Base-by-base conservation (phyloP, 2,888 invertebrate genomes). In the Caenorhabditis macrosperma region DNA sequence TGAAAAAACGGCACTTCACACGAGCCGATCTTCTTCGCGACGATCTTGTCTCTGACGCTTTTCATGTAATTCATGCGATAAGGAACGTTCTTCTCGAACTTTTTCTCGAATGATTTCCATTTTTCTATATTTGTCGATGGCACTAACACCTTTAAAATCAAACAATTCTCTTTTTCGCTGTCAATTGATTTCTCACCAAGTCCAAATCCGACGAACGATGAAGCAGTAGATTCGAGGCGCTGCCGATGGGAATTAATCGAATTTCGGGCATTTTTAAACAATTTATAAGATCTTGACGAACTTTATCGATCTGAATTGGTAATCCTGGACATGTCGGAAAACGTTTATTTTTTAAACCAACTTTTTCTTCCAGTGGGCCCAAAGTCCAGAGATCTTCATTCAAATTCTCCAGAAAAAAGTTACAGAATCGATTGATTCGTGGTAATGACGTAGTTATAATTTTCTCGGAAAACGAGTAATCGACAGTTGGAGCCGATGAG, bases 141-240 rank as follows among this genome's bases (percentile, higher is more conserved):
- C 1, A 78, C 55, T 1, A 78, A 26, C 6, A 78, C 78, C 78
- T 78, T n/a, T n/a, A n/a, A n/a, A n/a, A n/a, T n/a, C n/a, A 35
- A 24, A 41, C 33, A 35, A 6, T 20, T 55, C 20, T 46, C 20
- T 46, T 46, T 22, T 46, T 17, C 20, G 12, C 46, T 9, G 9
- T 20, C 20, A 7, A 12, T 46, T 46, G n/a, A 20, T 46, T 46
- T 46, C 20, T 17, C 26, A 71, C 71, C 52, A 71, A 71, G 59
- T 78, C 78, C 10, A 78, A 28, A 46, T 78, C 78, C 0, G 78
- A 78, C 1, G 33, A 9, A 7, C 35, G 26, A 9, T 46, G 67
- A 2, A 78, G 63, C 28, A 78, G 20, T 2, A 41, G 20, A 59
- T 78, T 78, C n/a, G 63, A 30, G 9, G 67, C 78, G 44, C 67